A percentile compares a stretch with the other conserved stretches of the same genome.
phyloP scores from a whole-genome alignment of 1,140 invertebrate genomes.

The Micrasema longulum region DNA sequence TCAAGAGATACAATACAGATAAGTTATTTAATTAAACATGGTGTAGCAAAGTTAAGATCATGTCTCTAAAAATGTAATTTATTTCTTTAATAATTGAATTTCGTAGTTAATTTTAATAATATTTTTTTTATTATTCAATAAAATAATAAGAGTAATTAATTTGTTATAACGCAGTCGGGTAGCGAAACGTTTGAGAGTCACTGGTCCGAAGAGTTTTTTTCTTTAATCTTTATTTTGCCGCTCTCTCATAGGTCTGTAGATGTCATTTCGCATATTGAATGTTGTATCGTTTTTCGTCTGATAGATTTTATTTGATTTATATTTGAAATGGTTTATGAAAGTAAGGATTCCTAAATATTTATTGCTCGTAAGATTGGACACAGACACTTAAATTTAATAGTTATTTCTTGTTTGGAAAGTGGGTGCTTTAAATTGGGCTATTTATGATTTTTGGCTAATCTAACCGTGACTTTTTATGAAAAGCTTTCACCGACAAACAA shows the following conservation, averaged over 20 bases:
- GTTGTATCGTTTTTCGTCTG: neutral
- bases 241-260: neutral
- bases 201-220: neutral
- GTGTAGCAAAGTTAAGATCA: too few species aligned
- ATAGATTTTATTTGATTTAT: neutral
- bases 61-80: too few species aligned
- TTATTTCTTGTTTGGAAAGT: conserved; percentile 33
- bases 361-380: conserved; percentile 16
- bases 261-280: conserved; percentile 26
- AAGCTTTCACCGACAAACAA: neutral
- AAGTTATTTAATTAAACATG: too few species aligned
- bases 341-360: conserved; percentile 12
- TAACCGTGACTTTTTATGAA: neutral
- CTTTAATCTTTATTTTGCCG: conserved; percentile 20
- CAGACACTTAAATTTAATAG: conserved; percentile 14
- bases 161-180: neutral
- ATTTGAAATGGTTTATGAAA: conserved; percentile 22
- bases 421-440: conserved; percentile 3
- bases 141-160: neutral
- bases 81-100: too few species aligned
- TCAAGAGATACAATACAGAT: too few species aligned
- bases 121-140: neutral
- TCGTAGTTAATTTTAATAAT: neutral
- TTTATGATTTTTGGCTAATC: neutral
- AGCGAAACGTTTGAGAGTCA: conserved; percentile 9